Conservation (phyloP, 1,140 invertebrate genomes). For the Anoplolepis gracilipes region DNA sequence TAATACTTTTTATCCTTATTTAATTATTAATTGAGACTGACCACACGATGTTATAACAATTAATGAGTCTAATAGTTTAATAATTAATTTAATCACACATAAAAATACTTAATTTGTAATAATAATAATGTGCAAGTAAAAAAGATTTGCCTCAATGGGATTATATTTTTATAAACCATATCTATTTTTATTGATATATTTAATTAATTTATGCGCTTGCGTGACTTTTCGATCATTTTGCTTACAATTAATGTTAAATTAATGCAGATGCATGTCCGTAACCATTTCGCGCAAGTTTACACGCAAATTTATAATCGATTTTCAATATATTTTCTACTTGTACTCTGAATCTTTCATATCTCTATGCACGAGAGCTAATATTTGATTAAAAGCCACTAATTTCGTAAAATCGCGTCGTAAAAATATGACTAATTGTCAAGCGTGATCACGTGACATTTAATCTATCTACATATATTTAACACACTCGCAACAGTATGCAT, state of each 20-base stretch:
- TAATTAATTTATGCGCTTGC: neutral
- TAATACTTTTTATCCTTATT: slow-evolving; percentile 15
- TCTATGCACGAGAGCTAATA: neutral
- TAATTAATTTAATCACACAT: neutral
- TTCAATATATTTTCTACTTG: neutral
- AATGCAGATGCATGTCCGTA: neutral
- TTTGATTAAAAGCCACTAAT: slow-evolving; percentile 12
- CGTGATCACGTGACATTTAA: neutral
- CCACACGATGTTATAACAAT: neutral
- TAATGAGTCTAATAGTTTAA: neutral
- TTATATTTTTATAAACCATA: neutral
- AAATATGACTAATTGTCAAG: neutral
- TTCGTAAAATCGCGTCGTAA: neutral
- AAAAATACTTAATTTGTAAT: neutral
- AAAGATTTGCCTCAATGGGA: neutral
- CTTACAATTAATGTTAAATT: slow-evolving; percentile 6
- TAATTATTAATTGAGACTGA: slow-evolving; percentile 15
- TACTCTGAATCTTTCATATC: neutral
- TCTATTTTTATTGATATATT: neutral
- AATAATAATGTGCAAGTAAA: neutral
- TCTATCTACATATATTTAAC: neutral
- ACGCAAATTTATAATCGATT: neutral
- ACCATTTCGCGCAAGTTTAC: neutral
- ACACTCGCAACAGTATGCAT: slow-evolving; percentile 15
- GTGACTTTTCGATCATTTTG: slow-evolving; percentile 14